Evolutionary conservation across 2,113 vertebrate genomes (phyloP).

Genomic region (Sturnira hondurensis): DNA sequence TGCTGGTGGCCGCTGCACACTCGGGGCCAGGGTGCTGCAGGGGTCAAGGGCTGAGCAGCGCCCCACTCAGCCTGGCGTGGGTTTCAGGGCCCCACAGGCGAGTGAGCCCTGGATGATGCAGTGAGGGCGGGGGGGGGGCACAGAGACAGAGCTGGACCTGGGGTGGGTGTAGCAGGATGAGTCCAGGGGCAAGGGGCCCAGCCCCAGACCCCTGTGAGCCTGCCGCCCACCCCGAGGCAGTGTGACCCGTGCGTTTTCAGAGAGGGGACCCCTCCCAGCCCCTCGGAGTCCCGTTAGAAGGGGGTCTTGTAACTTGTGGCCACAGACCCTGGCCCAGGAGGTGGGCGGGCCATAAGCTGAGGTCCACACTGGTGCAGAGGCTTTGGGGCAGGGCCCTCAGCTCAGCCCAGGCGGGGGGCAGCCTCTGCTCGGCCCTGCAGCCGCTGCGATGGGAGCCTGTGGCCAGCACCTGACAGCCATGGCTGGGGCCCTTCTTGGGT

Average conservation of each 20-base stretch:
- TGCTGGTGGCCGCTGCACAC: neutral
- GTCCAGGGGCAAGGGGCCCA: neutral
- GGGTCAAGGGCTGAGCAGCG: neutral
- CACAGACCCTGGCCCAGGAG: neutral
- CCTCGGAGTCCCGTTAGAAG: neutral
- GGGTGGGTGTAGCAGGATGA: neutral
- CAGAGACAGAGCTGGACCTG: no score
- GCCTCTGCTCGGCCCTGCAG: rapidly evolving
- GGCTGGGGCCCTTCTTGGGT: no score
- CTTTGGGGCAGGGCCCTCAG: rapidly evolving
- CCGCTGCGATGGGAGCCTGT: rapidly evolving
- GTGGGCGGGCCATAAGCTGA: neutral
- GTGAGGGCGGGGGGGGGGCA: no score
- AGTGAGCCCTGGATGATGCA: neutral
- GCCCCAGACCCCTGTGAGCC: neutral
- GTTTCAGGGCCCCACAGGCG: neutral
- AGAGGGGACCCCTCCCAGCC: neutral
- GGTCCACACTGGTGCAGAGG: neutral
- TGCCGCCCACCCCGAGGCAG: no score
- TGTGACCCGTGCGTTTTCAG: rapidly evolving
- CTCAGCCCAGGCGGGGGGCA: neutral
- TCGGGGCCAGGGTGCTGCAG: neutral
- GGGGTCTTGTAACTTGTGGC: neutral
- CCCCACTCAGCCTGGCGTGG: rapidly evolving
- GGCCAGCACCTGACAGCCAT: rapidly evolving